Evolutionary conservation across 2,113 vertebrate species (phyloP).

Genomic region (Mustela lutreola): DNA sequence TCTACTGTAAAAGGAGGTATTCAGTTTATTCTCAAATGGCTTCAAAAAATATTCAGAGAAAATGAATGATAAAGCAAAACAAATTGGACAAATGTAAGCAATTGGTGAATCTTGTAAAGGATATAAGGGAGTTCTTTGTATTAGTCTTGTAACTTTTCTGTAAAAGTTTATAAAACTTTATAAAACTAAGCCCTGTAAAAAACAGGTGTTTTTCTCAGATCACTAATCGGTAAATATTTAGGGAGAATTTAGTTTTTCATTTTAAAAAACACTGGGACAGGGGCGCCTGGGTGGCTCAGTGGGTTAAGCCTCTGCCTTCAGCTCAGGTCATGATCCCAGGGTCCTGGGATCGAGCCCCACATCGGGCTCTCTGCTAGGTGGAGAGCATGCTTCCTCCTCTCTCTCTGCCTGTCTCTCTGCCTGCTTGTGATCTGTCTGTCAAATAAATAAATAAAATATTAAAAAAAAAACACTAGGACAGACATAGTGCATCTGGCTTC

Average conservation of each 20-base stretch:
- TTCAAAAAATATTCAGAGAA: not conserved
- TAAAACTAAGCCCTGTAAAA: not conserved
- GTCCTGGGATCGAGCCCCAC: no score
- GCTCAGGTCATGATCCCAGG: no score
- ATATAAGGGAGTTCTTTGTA: not conserved
- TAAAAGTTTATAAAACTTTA: conserved; percentile 7
- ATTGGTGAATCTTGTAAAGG: not conserved
- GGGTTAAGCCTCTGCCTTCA: no score
- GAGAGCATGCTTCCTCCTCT: no score
- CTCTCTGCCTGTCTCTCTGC: no score
- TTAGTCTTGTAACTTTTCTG: conserved; percentile 7
- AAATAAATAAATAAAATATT: no score
- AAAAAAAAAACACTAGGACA: not conserved
- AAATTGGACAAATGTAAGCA: not conserved
- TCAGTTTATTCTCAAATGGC: not conserved
- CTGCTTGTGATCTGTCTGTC: no score
- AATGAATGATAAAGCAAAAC: not conserved
- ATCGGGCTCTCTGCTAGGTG: no score
- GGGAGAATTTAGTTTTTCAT: conserved; percentile 13
- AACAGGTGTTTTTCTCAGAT: not conserved
- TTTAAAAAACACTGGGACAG: not conserved
- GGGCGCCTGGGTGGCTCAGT: no score
- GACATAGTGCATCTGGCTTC: not conserved
- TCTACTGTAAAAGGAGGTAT: conserved; percentile 12
- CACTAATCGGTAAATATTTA: conserved; percentile 1